Conservation (phyloP, 2,888 invertebrate species). For the Phyllotreta cruciferae region DNA sequence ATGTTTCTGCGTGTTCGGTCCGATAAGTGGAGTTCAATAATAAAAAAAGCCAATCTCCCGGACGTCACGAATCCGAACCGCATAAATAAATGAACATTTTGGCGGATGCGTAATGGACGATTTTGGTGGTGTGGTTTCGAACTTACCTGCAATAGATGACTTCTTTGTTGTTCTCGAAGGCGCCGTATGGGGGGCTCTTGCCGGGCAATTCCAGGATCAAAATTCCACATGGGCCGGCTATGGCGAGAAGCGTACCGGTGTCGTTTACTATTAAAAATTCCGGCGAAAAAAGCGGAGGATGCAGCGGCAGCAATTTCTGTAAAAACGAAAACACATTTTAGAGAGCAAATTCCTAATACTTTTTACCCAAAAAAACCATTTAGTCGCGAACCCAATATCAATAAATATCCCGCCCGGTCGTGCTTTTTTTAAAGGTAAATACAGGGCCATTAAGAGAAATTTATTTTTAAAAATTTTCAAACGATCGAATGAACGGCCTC, state of each 20-base stretch:
- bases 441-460: slow-evolving; percentile 8
- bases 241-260: slow-evolving; percentile 71
- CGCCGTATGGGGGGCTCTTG: slow-evolving; percentile 73
- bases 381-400: slow-evolving; percentile 4
- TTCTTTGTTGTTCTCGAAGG: slow-evolving; percentile 73
- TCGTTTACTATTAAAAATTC: slow-evolving; percentile 71
- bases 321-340: slow-evolving; percentile 48
- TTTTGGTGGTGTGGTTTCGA: neutral
- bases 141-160: slow-evolving; percentile 77
- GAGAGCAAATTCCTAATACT: neutral
- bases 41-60: neutral
- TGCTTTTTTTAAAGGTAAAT: neutral
- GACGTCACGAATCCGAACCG: too few species aligned
- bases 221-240: slow-evolving; percentile 75
- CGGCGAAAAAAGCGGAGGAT: slow-evolving; percentile 74
- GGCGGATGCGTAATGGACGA: too few species aligned
- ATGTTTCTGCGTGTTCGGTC: slow-evolving; percentile 21
- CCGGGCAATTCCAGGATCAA: slow-evolving; percentile 75
- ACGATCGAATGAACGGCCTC: slow-evolving; percentile 16
- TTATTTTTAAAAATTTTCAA: neutral
- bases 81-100: too few species aligned
- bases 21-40: slow-evolving; percentile 28
- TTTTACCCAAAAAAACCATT: neutral
- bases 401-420: slow-evolving; percentile 2
- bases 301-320: slow-evolving; percentile 74